Base-by-base conservation (phyloP, 30 jellyfish, hydroid and myxozoan genomes). In the Aurelia coerulea region DNA sequence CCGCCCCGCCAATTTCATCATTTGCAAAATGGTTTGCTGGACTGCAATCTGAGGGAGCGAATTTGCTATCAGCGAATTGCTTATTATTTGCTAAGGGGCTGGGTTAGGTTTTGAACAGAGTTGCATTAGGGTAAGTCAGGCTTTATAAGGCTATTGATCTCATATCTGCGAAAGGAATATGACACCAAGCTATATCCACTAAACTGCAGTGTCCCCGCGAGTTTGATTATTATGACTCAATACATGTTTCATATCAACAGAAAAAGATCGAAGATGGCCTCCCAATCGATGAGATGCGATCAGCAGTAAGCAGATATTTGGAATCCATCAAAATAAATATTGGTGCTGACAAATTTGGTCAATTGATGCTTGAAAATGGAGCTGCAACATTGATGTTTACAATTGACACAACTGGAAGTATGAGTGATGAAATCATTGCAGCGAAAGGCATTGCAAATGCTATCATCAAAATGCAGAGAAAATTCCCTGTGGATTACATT, bases 371-470 rank as follows among this genome's bases (percentile, higher is more conserved):
- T 53, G 52, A 72, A 12, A 58, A 90, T 63, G 98, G 96, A 17
- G 96, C 66, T 39, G 91, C 86, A 17, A 85, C 98, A 32, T 76
- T 91, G 15, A 37, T 81, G 35, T 91, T 91, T 70, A 84, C 84
- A 15, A 65, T 91, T 7, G 98, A 91, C 64, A 85, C 98, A 19
- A 91, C 98, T 32, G 93, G 94, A 8, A 77, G 96, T 52, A 91
- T 91, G 98, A 34, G 13, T 18, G 92, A 59, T 49, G 98, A 91
- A 70, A 85, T 91, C 29, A 31, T 41, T 33, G 93, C 89, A 1
- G 96, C 94, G 56, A 86, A 79, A 52, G 64, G 74, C n/a, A 85
- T 91, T 0, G 98, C 98, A 52, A 74, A 71, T 19, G 54, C 76
- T 7, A 74, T 91, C 80, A 73, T 91, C 7, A 86, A 49, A 8